Conservation (phyloP, 1,140 invertebrate genomes). For the Orius insidiosus region DNA sequence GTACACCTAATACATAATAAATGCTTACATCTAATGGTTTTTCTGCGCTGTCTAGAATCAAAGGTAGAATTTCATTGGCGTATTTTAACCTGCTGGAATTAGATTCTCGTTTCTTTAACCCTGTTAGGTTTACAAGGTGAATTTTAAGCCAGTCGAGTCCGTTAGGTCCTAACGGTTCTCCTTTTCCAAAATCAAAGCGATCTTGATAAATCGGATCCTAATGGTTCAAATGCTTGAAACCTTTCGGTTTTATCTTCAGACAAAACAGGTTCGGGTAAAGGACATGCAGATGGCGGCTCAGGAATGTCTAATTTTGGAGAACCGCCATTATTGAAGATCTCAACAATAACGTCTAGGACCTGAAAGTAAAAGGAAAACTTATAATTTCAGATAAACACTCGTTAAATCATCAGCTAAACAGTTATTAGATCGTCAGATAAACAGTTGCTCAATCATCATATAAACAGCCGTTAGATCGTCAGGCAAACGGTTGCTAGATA, state of each 20-base stretch:
- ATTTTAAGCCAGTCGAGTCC: conserved; percentile 92
- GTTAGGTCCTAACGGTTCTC: conserved; percentile 61
- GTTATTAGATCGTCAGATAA: no score
- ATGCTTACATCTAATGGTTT: conserved; percentile 53
- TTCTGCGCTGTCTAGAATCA: conserved; percentile 87
- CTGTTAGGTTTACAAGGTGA: conserved; percentile 89
- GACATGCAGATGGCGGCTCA: conserved; percentile 43
- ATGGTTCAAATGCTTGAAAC: conserved; percentile 59
- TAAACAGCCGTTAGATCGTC: no score
- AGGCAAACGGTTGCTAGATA: no score
- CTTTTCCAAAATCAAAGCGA: conserved; percentile 69
- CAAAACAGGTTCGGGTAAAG: conserved; percentile 27
- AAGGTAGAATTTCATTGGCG: conserved; percentile 64
- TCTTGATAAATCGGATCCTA: conserved; percentile 72
- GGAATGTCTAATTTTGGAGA: conserved; percentile 62
- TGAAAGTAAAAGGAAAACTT: conserved; percentile 20
- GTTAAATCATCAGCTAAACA: no score
- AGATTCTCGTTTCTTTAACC: conserved; percentile 68
- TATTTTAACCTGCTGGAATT: conserved; percentile 61
- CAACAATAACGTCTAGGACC: conserved; percentile 40
- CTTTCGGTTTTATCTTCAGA: conserved; percentile 30
- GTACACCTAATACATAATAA: no score
- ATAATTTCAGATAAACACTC: no score
- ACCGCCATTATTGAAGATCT: conserved; percentile 65
- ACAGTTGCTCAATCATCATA: no score